These are phyloP conservation scores for Ascidia mentula DNA, from an alignment of 23 tunicate species.

Conservation along the genomic window DNA sequence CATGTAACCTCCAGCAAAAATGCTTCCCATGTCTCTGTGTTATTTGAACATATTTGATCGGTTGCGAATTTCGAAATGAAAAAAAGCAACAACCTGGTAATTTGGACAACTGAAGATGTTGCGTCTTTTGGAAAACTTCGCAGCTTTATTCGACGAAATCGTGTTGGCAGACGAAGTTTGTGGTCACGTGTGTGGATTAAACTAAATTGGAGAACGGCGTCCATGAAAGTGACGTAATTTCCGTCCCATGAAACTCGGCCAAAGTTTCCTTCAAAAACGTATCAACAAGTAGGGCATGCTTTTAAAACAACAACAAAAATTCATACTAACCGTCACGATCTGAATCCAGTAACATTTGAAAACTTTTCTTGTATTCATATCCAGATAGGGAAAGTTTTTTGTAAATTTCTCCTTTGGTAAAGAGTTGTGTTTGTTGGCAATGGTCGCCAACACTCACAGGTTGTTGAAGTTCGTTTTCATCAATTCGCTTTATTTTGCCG, in stretches of 20 bases:
- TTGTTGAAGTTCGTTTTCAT: not conserved
- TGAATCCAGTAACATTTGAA: not conserved
- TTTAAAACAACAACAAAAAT: not conserved
- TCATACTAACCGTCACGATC: not conserved
- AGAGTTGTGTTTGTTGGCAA: not conserved
- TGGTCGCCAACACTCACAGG: not conserved
- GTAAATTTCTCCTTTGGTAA: conserved; percentile 17
- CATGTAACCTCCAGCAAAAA: not conserved
- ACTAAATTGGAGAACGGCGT: conserved; percentile 14
- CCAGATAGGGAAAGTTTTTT: conserved; percentile 20
- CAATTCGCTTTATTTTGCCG: not conserved
- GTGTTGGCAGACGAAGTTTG: not conserved
- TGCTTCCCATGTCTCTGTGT: not conserved
- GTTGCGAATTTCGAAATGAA: not conserved
- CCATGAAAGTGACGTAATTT: conserved; percentile 19
- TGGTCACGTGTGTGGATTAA: not conserved
- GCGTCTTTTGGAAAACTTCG: not conserved
- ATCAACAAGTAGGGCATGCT: not conserved
- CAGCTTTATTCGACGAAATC: not conserved
- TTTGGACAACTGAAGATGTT: not conserved
- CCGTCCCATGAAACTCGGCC: conserved; percentile 2
- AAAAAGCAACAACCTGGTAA: not conserved
- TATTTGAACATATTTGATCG: too few species aligned
- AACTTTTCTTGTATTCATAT: conserved; percentile 5
- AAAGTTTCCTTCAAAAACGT: not conserved